Evolutionary conservation across 1,140 invertebrate species (phyloP), one percentile per base, ranked within the genome.

Genomic region (Ganaspis sp.): DNA sequence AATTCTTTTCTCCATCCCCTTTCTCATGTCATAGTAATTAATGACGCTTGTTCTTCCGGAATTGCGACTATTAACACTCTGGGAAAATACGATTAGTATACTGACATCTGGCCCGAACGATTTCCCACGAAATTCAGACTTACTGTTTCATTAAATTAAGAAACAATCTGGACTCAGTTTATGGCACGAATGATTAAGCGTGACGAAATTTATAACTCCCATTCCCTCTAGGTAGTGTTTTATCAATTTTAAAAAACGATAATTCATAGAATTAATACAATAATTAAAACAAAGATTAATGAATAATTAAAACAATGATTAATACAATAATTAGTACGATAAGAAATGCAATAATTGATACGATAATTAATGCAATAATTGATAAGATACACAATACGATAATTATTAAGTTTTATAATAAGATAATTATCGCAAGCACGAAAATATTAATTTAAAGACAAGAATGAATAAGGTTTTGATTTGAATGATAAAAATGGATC

Each of bases 1-100:
- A 26, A 29, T 64, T 64, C 23, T 29, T 21, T 64, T 64, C n/a
- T 29, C 12, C 58, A 64, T 64, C 58, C 58, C 58, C 58, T 64
- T 64, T 64, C 58, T 29, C 58, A 21, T 29, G 58, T 34, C 23
- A 15, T 29, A 64, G 21, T 64, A 64, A 64, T 64, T 64, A 64
- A 64, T 64, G 21, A 26, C 23, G 23, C 23, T 64, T 64, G 58
- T 64, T 64, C 45, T 34, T 34, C 42, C 54, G 54, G 58, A 64
- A 64, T 64, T 64, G 15, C 26, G 15, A 29, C 23, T 64, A 29
- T 64, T 34, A n/a, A 64, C 11, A 64, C 58, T 12, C 58, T 64
- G 58, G 58, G 58, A 64, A 64, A 29, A 64, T 64, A n/a, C 58
- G 23, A 29, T 64, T 29, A 34, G 4, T 15, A 64, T 15, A 26